phyloP scores from a whole-genome alignment of 2,797 vertebrate species.

The Sebastes alutus region DNA sequence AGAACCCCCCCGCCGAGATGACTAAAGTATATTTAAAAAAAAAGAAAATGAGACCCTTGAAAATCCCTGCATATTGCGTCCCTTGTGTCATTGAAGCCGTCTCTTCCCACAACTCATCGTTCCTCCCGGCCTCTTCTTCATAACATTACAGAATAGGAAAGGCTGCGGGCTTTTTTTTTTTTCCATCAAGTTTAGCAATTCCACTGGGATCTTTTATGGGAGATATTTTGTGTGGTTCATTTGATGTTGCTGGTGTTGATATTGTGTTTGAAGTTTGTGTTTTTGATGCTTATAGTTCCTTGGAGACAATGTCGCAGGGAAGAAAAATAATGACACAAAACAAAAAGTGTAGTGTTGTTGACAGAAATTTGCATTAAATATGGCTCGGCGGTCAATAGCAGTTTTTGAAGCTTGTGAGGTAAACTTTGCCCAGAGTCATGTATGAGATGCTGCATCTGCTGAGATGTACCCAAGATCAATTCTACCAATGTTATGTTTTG shows the following conservation, averaged over 20 bases:
- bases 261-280: constrained; percentile 64
- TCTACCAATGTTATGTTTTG: constrained; percentile 20
- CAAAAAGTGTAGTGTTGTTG: constrained; percentile 5
- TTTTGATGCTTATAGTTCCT: constrained; percentile 57
- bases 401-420: constrained; percentile 25
- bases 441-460: constrained; percentile 37
- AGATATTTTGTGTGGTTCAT: constrained; percentile 51
- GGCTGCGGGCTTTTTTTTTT: constrained; percentile 26
- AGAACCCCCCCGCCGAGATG: not conserved
- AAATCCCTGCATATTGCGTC: constrained; percentile 8
- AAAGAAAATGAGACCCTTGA: not conserved
- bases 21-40: constrained; percentile 15
- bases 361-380: constrained; percentile 41
- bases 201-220: constrained; percentile 52
- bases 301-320: constrained; percentile 44
- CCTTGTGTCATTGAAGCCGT: constrained; percentile 4
- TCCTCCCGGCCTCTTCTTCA: constrained; percentile 36
- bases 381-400: constrained; percentile 27
- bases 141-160: constrained; percentile 40
- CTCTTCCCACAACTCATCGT: not conserved
- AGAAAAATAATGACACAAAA: constrained; percentile 45
- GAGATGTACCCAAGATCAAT: constrained; percentile 34
- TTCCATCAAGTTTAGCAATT: constrained; percentile 34
- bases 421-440: constrained; percentile 24
- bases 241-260: constrained; percentile 61